Percentiles rank a stretch among this genome's conserved stretches.
These are phyloP conservation scores for Drosophila ananassae DNA, from an alignment of 1,140 invertebrate genomes.

Conservation along the genomic window DNA sequence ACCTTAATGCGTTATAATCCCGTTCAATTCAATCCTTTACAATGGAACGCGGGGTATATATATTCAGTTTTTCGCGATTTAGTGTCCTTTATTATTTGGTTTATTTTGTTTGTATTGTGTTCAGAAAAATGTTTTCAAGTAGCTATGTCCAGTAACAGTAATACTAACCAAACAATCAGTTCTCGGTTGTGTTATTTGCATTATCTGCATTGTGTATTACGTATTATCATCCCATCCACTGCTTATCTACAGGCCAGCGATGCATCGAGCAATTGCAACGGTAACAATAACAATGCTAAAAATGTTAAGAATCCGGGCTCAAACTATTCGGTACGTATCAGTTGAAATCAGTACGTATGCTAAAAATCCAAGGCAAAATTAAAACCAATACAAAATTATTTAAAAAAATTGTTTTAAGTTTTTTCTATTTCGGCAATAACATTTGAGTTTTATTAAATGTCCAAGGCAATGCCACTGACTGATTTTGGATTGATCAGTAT, in stretches of 20 bases:
- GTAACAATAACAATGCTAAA: slow-evolving; percentile 81
- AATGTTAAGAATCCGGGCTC: slow-evolving; percentile 84
- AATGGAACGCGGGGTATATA: too few species aligned
- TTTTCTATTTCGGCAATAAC: slow-evolving; percentile 62
- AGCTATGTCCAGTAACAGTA: slow-evolving; percentile 15
- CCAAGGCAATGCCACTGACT: slow-evolving; percentile 50
- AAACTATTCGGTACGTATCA: slow-evolving; percentile 85
- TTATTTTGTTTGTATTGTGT: slow-evolving; percentile 8
- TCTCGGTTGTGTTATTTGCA: slow-evolving; percentile 26
- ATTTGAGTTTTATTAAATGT: slow-evolving; percentile 35
- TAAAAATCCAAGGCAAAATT: slow-evolving; percentile 40
- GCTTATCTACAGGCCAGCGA: slow-evolving; percentile 84
- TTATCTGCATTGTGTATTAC: slow-evolving; percentile 60
- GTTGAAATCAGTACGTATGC: slow-evolving; percentile 82
- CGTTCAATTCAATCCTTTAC: too few species aligned
- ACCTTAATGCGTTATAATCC: too few species aligned
- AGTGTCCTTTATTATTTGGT: slow-evolving; percentile 1
- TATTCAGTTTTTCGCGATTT: not conserved
- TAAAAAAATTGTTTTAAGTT: slow-evolving; percentile 38
- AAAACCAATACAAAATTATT: slow-evolving; percentile 35
- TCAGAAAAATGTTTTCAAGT: slow-evolving; percentile 4
- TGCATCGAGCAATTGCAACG: slow-evolving; percentile 79
- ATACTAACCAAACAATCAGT: slow-evolving; percentile 53
- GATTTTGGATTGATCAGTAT: slow-evolving; percentile 84
- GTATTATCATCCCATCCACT: slow-evolving; percentile 83